Base-by-base conservation (phyloP, 2,888 invertebrate species). In the Odontomyia ornata region DNA sequence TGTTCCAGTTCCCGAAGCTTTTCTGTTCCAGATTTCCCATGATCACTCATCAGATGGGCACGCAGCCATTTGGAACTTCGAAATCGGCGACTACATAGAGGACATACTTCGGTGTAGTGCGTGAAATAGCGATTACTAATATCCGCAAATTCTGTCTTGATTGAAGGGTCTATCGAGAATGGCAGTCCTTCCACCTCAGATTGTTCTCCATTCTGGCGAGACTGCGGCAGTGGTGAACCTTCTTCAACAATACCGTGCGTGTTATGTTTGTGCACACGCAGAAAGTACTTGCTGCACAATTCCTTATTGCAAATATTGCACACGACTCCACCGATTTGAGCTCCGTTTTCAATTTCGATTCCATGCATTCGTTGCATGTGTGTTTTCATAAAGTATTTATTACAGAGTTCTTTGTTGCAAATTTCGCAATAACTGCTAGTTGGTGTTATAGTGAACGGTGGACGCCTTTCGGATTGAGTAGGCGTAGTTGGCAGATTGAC, bases 321-420 rank as follows among this genome's bases (percentile, higher is more conserved):
- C 65, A 97, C 94, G 7, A 96, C 97, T 25, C 97, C 97, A 5
- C 96, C 96, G 52, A 96, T 93, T 85, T 95, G 95, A 46, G 96
- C 94, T 23, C 95, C 96, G 83, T 95, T 95, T 87, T 96, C 96
- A 71, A 97, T 93, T 84, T 96, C 95, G 82, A 97, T 97, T 62
- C 96, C 96, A 87, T 97, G 99, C 96, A 99, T 98, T 85, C 98
- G 93, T 85, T 97, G 94, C 96, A 98, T 98, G 88, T 99, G 99
- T 0, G 98, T 99, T 86, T 98, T 97, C 94, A 99, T 96, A 87
- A 99, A 99, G 86, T 99, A 99, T 87, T 99, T 99, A 89, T 99
- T 99, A 89, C 99, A 99, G 82, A 99, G 89, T 88, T 99, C 98
- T 87, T 98, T 98, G 89, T 98, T 98, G 88, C 98, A 98, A 80